phyloP scores from a whole-genome alignment of 2,113 vertebrate species.

The Crotalus helleri region DNA sequence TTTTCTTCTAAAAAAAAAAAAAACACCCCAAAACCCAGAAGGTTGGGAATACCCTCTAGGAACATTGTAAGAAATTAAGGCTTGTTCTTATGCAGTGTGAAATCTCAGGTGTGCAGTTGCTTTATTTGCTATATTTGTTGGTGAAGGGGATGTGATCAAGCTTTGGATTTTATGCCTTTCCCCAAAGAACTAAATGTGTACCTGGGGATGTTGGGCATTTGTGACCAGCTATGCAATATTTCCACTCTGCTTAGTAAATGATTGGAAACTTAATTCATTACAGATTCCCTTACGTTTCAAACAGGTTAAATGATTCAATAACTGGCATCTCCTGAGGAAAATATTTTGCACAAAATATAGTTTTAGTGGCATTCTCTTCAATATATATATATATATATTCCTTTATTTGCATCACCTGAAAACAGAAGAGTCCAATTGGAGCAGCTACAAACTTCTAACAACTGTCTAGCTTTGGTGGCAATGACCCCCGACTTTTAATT shows the following conservation, averaged over 20 bases:
- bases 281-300: not conserved
- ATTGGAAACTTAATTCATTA: conserved; percentile 3
- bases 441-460: not conserved
- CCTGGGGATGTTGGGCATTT: conserved; percentile 15
- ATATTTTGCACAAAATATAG: not conserved
- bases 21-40: not conserved
- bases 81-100: not conserved
- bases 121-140: not conserved
- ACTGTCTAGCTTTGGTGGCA: not conserved
- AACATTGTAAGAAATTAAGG: not conserved
- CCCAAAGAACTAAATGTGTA: conserved; percentile 12
- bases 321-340: not conserved
- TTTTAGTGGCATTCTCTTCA: not conserved
- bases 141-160: not conserved
- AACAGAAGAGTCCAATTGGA: not conserved
- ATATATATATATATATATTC: not conserved
- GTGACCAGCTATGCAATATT: not conserved
- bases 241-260: not conserved
- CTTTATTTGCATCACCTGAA: not conserved
- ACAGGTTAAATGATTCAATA: not conserved
- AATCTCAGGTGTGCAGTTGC: not conserved
- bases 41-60: not conserved
- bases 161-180: not conserved
- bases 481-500: conserved; percentile 12
- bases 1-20: not conserved